A percentile compares a stretch with the other conserved stretches of the same genome.
phyloP scores from a whole-genome alignment of 2,797 vertebrate genomes.

The Champsocephalus esox region DNA sequence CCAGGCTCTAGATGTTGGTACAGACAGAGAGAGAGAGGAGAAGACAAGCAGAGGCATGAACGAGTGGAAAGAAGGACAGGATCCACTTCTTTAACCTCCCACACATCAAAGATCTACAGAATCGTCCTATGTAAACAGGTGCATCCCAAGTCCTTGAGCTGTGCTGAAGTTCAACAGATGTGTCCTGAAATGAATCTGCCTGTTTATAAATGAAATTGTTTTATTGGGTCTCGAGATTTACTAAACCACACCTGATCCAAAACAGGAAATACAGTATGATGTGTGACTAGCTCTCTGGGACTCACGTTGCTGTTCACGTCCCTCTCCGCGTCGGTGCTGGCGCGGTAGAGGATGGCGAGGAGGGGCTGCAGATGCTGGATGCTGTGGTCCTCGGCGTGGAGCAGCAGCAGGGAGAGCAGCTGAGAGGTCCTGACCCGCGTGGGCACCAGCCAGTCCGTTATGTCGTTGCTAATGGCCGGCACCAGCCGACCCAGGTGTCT shows the following conservation, averaged over 20 bases:
- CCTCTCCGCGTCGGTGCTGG: slow-evolving; percentile 86
- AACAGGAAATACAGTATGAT: neutral
- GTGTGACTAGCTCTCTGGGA: slow-evolving; percentile 38
- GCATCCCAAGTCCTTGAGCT: slow-evolving; percentile 70
- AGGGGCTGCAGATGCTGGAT: slow-evolving; percentile 93
- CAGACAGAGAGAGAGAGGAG: slow-evolving; percentile 13
- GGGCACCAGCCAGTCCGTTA: slow-evolving; percentile 91
- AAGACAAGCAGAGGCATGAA: slow-evolving; percentile 19
- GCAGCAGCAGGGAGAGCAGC: slow-evolving; percentile 88
- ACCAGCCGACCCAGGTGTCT: slow-evolving; percentile 92
- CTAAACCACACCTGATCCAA: slow-evolving; percentile 4
- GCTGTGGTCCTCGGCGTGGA: slow-evolving; percentile 92
- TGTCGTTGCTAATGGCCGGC: slow-evolving; percentile 89
- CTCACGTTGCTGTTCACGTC: slow-evolving; percentile 89
- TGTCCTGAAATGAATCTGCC: slow-evolving; percentile 45
- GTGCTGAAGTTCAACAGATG: slow-evolving; percentile 44
- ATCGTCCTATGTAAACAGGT: slow-evolving; percentile 56
- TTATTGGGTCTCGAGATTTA: neutral
- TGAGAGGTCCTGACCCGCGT: slow-evolving; percentile 91
- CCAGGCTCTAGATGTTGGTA: slow-evolving; percentile 81
- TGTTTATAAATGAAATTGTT: slow-evolving; percentile 13
- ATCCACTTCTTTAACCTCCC: slow-evolving; percentile 27
- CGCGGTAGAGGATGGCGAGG: slow-evolving; percentile 86
- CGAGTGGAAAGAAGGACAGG: slow-evolving; percentile 10
- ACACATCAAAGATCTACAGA: slow-evolving; percentile 48